A percentile compares a stretch with the other conserved stretches of the same genome.
Conservation (phyloP, 2,797 vertebrate species). For the Thripadectes ignobilis region DNA sequence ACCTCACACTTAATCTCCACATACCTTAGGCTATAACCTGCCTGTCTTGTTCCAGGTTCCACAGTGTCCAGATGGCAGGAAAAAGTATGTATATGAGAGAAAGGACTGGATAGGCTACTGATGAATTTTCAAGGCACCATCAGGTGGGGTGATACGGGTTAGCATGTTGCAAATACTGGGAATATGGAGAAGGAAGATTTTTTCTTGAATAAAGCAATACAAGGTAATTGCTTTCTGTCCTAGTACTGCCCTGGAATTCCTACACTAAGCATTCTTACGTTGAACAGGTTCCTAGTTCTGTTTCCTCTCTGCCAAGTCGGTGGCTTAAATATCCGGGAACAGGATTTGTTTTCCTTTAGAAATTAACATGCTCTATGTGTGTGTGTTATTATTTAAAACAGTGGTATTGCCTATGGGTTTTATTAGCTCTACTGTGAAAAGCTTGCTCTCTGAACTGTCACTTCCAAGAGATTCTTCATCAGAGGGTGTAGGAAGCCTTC, state of each 20-base stretch:
- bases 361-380: background rate
- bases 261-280: accelerated
- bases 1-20: background rate
- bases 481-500: background rate
- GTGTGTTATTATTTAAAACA: background rate
- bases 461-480: background rate
- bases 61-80: background rate
- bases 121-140: background rate
- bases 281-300: background rate
- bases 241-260: background rate
- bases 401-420: background rate
- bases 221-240: background rate
- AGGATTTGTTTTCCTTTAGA: background rate
- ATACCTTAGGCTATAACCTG: background rate
- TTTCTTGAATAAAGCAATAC: background rate
- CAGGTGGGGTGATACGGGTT: background rate
- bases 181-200: background rate
- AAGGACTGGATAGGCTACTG: background rate
- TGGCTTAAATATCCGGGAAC: background rate
- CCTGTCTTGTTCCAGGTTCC: background rate
- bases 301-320: background rate
- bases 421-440: background rate
- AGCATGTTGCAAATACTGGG: background rate
- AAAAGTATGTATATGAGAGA: background rate
- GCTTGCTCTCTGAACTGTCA: background rate